Base-by-base conservation (phyloP, 2,888 invertebrate species). In the Lysandra bellargus region DNA sequence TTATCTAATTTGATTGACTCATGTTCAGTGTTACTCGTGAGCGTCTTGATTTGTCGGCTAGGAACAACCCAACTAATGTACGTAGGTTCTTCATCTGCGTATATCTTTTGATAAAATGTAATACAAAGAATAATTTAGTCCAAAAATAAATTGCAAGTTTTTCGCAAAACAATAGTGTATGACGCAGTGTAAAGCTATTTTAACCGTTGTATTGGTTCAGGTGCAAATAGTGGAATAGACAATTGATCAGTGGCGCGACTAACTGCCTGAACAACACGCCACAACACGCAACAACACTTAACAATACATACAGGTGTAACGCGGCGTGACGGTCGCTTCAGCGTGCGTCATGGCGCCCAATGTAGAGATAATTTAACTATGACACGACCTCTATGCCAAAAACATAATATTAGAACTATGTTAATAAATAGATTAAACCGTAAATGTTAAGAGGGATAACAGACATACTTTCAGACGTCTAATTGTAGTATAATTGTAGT, bases 261-360 rank as follows among this genome's bases (percentile, higher is more conserved):
- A 64, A 64, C 9, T 9, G 23, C 64, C 23, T 30, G 30, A 64
- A 64, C 64, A 64, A 64, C 64, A 64, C 64, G 53, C 53, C 4
- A 44, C 44, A 9, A 49, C 49, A 49, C 49, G 23, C 23, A 23
- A 61, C 23, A 61, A 61, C 2, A 61, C 61, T 6, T n/a, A n/a
- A n/a, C 60, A 23, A 60, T 60, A 61, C 23, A 23, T 23, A n/a
- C n/a, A 61, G 49, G 49, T n/a, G 30, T 64, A 30, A 64, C 64
- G n/a, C 61, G 12, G 30, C 64, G 64, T 64, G 64, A 30, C 64
- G 64, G 64, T 30, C 64, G 30, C 64, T 64, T 61, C 64, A 64
- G 30, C 64, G 12, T 9, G 1, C 17, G 57, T 57, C 57, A 57
- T 57, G 57, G 57, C 57, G 57, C 17, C 57, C 17, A 57, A 49